Evolutionary conservation across 2,888 invertebrate genomes (phyloP), one percentile per base, ranked within the genome.

Genomic region (Pammene aurita): DNA sequence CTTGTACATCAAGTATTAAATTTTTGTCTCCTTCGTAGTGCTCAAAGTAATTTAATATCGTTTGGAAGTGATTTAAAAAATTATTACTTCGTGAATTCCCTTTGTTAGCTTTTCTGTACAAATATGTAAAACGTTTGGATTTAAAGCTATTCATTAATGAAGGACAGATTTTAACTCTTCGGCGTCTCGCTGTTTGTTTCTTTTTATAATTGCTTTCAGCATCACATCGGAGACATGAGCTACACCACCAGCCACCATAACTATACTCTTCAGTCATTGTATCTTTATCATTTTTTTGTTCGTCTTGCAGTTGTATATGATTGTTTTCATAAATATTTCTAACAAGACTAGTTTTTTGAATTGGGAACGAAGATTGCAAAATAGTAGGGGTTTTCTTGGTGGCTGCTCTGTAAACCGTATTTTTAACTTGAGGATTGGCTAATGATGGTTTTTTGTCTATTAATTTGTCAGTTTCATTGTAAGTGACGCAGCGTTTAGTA

Each of bases 1-100:
- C 76, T 55, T 83, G 80, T 71, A 90, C 76, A 71, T 90, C 84
- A 54, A 90, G 68, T 72, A 84, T 84, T 13, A 89, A 76, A 66
- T 87, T 82, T 50, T 76, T 83, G 35, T 80, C 78, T 42, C 72
- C 73, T 38, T 82, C 75, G 55, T 75, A 76, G 35, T 80, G 75
- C 11, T 79, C 75, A 70, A 89, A 82, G 73, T 84, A 84, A 61
- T 82, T 79, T 6, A 87, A 77, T 66, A 88, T 72, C 67, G 80
- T 80, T 71, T 83, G 75, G 46, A 84, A 77, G 63, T 85, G 76
- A 61, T 80, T 76, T 14, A 83, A 9, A 48, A 82, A 77, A 62
- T 78, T 70, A 58, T 67, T 73, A 41, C 73, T 70, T 18, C 74
- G 62, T 10, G 64, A 62, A 13, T 56, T 70, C 18, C 71, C 54